Percentiles rank a stretch among this genome's conserved stretches.
phyloP scores from a whole-genome alignment of 1,140 invertebrate genomes.

The Neotoxoptera formosana region DNA sequence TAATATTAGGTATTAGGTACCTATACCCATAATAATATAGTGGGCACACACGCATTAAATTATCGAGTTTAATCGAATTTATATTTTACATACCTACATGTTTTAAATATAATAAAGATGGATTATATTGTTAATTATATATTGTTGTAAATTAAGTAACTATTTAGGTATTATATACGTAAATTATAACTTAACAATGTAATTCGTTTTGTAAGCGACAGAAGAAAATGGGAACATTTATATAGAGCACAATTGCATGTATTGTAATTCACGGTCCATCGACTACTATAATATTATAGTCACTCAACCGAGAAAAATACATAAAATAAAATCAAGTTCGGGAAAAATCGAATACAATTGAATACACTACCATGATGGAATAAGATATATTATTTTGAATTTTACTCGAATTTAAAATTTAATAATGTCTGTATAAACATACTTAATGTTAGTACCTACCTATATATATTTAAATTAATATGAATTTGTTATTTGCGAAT shows the following conservation, averaged over 20 bases:
- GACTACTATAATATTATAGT: not conserved
- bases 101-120: not conserved
- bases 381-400: conserved; percentile 60
- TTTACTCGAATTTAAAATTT: not conserved
- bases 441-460: not conserved
- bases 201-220: not conserved
- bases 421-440: not conserved
- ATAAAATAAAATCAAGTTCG: conserved; percentile 8
- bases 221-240: not conserved
- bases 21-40: too few relatives aligned
- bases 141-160: not conserved
- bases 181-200: not conserved
- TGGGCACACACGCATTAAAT: not conserved
- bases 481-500: not conserved
- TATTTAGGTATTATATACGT: not conserved
- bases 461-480: not conserved
- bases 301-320: conserved; percentile 25
- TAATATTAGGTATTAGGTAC: not conserved
- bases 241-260: conserved; percentile 1
- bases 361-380: not conserved
- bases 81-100: not conserved
- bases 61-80: not conserved
- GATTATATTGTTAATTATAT: not conserved
- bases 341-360: not conserved
- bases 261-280: conserved; percentile 18